These are phyloP conservation scores for Trematocara variabile DNA, from an alignment of 2,113 vertebrate species.

Conservation along the genomic window DNA sequence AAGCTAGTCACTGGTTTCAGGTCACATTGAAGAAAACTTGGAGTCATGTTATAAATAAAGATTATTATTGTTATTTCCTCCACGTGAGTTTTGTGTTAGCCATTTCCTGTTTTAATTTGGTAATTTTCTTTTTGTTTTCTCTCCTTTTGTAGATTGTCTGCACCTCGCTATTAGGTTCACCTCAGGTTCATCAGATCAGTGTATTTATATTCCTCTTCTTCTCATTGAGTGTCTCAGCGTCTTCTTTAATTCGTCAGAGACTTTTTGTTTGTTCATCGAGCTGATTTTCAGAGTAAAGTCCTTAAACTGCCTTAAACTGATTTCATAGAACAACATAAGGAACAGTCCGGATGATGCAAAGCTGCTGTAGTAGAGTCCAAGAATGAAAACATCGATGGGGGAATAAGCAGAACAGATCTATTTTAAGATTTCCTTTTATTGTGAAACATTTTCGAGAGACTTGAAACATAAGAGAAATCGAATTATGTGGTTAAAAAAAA, in stretches of 20 bases:
- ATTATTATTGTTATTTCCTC: not conserved
- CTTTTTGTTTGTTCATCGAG: not conserved
- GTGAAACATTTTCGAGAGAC: not conserved
- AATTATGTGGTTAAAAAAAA: not conserved
- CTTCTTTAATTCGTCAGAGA: not conserved
- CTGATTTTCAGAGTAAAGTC: not conserved
- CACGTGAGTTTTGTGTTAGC: not conserved
- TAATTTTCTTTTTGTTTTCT: not conserved
- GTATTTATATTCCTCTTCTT: not conserved
- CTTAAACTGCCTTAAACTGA: not conserved
- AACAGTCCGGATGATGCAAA: not conserved
- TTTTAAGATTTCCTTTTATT: not conserved
- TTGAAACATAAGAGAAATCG: not conserved
- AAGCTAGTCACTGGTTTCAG: not conserved
- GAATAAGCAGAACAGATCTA: not conserved
- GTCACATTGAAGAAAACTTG: not conserved
- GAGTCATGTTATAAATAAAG: not conserved
- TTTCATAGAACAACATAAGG: not conserved
- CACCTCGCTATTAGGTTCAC: not conserved
- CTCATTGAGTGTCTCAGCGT: not conserved
- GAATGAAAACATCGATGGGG: not conserved
- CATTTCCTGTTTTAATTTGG: not conserved
- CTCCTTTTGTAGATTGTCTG: not conserved
- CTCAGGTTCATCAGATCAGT: not conserved
- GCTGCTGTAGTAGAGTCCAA: not conserved